Conservation (phyloP, 2,888 invertebrate species). For the Ectropis crepuscularia region DNA sequence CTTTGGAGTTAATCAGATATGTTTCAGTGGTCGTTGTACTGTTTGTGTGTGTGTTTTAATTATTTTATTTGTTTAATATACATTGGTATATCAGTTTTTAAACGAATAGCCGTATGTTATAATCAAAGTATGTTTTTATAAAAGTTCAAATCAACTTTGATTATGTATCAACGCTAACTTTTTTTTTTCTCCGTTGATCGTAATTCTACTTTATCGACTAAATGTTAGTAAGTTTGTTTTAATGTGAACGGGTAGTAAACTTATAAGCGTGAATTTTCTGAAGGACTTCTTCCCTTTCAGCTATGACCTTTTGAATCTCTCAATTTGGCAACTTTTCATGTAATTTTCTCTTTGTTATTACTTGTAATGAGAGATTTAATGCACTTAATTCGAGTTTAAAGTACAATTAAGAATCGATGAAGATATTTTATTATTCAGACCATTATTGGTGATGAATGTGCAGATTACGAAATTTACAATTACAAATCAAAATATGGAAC, state of each 20-base stretch:
- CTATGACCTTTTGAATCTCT: conserved; percentile 36
- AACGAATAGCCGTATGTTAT: too few species aligned
- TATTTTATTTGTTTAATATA: too few species aligned
- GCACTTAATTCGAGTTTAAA: conserved; percentile 6
- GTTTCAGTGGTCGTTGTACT: too few species aligned
- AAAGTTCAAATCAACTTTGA: too few species aligned
- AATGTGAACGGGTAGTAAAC: conserved; percentile 38
- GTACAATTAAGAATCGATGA: conserved; percentile 7
- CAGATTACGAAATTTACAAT: conserved; percentile 7
- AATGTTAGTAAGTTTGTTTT: too few species aligned
- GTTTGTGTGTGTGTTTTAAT: too few species aligned
- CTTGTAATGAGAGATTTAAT: conserved; percentile 55
- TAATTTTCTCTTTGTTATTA: conserved; percentile 59
- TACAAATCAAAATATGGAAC: not conserved
- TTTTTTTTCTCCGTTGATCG: too few species aligned
- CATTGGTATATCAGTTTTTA: too few species aligned
- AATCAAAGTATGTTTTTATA: too few species aligned
- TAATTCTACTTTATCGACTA: too few species aligned
- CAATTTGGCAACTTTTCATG: conserved; percentile 48
- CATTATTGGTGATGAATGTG: conserved; percentile 2
- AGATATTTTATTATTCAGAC: conserved; percentile 15
- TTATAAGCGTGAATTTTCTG: conserved; percentile 55
- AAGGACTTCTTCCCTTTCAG: conserved; percentile 54
- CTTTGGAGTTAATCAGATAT: too few species aligned
- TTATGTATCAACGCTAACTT: too few species aligned